Percentiles rank a stretch among this genome's conserved stretches.
Evolutionary conservation across 2,113 vertebrate genomes (phyloP).

Genomic region (Onychostruthus taczanowskii): DNA sequence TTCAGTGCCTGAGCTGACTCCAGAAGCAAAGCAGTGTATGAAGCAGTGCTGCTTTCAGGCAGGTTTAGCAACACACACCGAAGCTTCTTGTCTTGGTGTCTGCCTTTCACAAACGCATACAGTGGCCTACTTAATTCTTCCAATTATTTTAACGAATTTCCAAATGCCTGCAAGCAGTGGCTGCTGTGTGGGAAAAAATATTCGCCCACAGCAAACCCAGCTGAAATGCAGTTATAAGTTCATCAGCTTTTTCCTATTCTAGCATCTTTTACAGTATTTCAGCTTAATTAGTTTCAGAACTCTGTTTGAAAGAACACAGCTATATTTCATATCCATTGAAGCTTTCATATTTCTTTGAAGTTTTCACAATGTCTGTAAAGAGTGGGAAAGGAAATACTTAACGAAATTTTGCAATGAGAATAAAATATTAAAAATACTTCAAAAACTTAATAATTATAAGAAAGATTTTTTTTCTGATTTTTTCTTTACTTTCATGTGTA

Average conservation of each 20-base stretch:
- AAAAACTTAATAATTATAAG: neutral
- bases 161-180: neutral
- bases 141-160: constrained; percentile 4
- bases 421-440: neutral
- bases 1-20: neutral
- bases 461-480: neutral
- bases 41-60: neutral
- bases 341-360: neutral
- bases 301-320: neutral
- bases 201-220: neutral
- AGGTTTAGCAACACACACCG: neutral
- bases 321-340: neutral
- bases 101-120: neutral
- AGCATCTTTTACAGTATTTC: neutral
- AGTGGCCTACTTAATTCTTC: neutral
- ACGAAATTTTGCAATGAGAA: neutral
- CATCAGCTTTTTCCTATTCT: neutral
- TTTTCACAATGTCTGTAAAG: neutral
- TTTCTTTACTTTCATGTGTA: neutral
- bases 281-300: constrained; percentile 5
- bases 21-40: neutral
- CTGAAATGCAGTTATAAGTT: neutral
- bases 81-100: neutral
- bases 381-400: neutral
- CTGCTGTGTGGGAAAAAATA: neutral